These are phyloP conservation scores for Streptopelia turtur DNA, from an alignment of 2,797 vertebrate species.

Conservation along the genomic window DNA sequence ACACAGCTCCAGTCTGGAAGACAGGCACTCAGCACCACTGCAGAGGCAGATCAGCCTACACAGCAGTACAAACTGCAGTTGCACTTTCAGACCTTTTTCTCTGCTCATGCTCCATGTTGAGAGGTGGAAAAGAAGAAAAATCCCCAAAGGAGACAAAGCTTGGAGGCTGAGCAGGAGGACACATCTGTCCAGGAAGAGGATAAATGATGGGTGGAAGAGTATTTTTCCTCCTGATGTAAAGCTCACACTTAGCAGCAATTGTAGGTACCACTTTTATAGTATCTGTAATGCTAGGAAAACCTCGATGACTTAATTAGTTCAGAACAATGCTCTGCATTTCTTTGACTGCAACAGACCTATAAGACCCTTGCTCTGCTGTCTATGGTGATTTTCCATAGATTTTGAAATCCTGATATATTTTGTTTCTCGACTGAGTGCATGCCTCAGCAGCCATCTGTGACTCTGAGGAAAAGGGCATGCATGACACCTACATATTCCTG, in stretches of 20 bases:
- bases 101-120: background rate
- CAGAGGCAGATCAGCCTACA: background rate
- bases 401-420: background rate
- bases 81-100: background rate
- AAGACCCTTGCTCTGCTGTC: background rate
- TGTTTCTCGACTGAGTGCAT: background rate
- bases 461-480: background rate
- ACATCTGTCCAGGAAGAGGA: background rate
- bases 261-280: background rate
- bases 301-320: background rate
- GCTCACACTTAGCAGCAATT: background rate
- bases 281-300: background rate
- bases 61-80: background rate
- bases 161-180: background rate
- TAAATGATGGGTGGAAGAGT: background rate
- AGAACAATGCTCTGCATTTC: accelerated
- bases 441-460: background rate
- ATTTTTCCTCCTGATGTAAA: background rate
- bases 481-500: background rate
- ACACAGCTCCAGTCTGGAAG: background rate
- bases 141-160: background rate
- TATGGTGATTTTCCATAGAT: accelerated
- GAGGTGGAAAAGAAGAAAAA: background rate
- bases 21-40: background rate
- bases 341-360: background rate